Base-by-base conservation (phyloP, 30 jellyfish, hydroid and myxozoan genomes). In the Cassiopea andromeda region DNA sequence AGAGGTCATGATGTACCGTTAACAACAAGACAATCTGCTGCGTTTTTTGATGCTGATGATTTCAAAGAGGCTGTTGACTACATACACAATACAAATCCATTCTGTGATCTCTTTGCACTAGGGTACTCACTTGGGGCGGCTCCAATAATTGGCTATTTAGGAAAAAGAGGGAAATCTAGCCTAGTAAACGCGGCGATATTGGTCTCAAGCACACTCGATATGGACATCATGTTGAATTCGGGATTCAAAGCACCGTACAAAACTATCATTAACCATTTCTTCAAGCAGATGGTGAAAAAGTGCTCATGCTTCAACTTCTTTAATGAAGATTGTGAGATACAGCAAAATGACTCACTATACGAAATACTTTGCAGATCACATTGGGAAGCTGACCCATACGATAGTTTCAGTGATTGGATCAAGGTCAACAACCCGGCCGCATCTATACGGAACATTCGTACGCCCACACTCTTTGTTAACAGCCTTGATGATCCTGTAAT, bases 1-100 rank as follows among this genome's bases (percentile, higher is more conserved):
- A 92, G 97, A n/a, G 97, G 97, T 19, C 81, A 83, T 44, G 72
- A 77, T 74, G 88, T 77, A 0, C 97, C 97, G 9, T 48, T 90
- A 50, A 82, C 93, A 18, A 90, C 87, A 0, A 15, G 73, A 44
- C 90, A 67, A 43, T 47, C 83, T 12, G 93, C 91, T 15, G 78
- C 97, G 9, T 77, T 82, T 68, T 73, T 84, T 16, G 90, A 90
- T 48, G 80, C 93, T 2, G 83, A 69, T 44, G 97, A 90, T 66
- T 74, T 90, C 87, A 78, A 74, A 70, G 97, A 90, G 88, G 93
- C 87, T 1, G 80, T 90, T 13, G 93, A 83, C 67, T 90, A 90
- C 80, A 60, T 90, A n/a, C 92, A 90, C 87, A 72, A 78, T 18
- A 27, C 69, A 19, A 44, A 72, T 64, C 97, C 93, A 1, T 90